Base-by-base conservation (phyloP, 1,140 invertebrate genomes). In the Formica exsecta region DNA sequence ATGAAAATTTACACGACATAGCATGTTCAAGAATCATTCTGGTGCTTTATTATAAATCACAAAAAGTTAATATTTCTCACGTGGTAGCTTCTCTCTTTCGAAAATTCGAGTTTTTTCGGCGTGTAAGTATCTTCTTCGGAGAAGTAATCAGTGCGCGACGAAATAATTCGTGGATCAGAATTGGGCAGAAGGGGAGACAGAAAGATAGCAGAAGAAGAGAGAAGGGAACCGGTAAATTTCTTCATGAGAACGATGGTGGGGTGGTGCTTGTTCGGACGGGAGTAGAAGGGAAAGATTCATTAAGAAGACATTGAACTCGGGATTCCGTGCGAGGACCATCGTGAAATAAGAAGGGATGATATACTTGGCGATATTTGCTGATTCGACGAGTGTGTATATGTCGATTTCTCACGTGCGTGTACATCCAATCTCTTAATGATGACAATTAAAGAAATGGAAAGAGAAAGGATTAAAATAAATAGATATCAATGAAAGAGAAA, bases 251-350 rank as follows among this genome's bases (percentile, higher is more conserved):
- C 66, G 87, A 83, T 79, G 84, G 62, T 41, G 76, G 71, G 84
- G 51, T 51, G 76, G 71, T 68, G 59, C 70, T 75, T 62, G 36
- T 32, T 62, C 25, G 85, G 85, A 19, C 59, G 62, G 65, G 57
- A 83, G 85, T 83, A 88, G 88, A 86, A 89, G 83, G 86, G 87
- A 87, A 74, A 86, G 59, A 83, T 91, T 91, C 91, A 89, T 88
- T 86, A 92, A 89, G 70, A 81, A 92, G 91, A 85, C 92, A 88
- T 92, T 92, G 92, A 92, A 91, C 91, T 62, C 91, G 76, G 65
- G 86, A 90, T 92, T 91, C 90, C 92, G 86, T 80, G 80, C 85
- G 89, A 87, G 89, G 90, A 89, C 87, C 83, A 83, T 74, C 86
- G 79, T 87, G 79, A 85, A 91, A 91, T 91, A 89, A 91, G 77